These are phyloP conservation scores for Eleutherodactylus coqui DNA, from an alignment of 2,797 vertebrate genomes.

Conservation along the genomic window DNA sequence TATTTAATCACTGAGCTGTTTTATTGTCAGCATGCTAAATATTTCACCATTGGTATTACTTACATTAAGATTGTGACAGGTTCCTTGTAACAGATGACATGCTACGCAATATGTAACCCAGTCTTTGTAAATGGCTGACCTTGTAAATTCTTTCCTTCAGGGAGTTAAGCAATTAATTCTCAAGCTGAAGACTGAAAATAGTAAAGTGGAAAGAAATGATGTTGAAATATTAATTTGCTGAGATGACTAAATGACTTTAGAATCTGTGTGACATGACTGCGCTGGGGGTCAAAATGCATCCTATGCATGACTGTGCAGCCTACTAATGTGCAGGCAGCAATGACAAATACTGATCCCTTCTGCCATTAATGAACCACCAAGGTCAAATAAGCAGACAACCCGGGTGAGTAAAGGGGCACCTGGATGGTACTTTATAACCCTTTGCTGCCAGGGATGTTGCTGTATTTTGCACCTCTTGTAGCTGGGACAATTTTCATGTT, in stretches of 20 bases:
- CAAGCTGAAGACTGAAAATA: conserved; percentile 9
- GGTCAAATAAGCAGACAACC: not conserved
- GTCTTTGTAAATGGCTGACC: conserved; percentile 3
- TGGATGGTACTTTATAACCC: not conserved
- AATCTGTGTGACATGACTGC: not conserved
- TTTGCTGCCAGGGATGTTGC: not conserved
- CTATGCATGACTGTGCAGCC: not conserved
- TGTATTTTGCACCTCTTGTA: not conserved
- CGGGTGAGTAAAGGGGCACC: not conserved
- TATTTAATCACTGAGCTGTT: too few species aligned
- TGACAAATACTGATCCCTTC: not conserved
- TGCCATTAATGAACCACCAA: not conserved
- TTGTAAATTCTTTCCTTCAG: not conserved
- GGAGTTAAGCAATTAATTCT: conserved; percentile 28
- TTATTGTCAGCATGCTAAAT: too few species aligned
- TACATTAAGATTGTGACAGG: not conserved
- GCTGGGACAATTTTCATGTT: not conserved
- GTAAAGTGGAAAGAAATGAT: conserved; percentile 20
- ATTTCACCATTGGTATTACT: too few species aligned
- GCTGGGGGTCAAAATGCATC: not conserved
- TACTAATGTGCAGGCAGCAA: not conserved
- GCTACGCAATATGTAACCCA: not conserved
- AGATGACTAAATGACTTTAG: not conserved
- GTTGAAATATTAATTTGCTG: conserved; percentile 21
- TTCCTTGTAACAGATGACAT: not conserved